These are phyloP conservation scores for Cyprinodon tularosa DNA, from an alignment of 2,113 vertebrate genomes.

Conservation along the genomic window DNA sequence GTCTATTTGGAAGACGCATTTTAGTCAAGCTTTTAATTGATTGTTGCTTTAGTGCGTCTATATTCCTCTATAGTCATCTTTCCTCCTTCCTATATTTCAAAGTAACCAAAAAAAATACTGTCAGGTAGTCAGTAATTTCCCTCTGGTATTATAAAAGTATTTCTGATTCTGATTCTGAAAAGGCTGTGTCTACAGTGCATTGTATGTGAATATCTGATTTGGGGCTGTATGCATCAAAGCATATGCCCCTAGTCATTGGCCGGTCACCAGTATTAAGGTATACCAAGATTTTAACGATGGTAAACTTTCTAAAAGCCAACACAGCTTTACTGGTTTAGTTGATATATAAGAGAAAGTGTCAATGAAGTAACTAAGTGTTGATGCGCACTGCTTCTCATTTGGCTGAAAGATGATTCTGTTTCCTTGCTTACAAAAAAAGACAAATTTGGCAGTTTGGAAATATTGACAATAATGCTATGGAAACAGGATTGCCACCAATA, in stretches of 20 bases:
- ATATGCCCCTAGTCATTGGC: not conserved
- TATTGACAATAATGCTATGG: not conserved
- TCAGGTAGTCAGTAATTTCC: too few relatives aligned
- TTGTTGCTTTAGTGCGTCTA: not conserved
- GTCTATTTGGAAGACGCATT: not conserved
- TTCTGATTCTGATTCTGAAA: not conserved
- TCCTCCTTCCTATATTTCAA: not conserved
- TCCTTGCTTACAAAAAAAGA: not conserved
- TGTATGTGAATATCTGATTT: not conserved
- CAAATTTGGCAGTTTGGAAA: not conserved
- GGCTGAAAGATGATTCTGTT: not conserved
- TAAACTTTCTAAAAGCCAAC: not conserved
- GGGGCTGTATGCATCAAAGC: not conserved
- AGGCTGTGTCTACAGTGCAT: not conserved
- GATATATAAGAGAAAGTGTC: not conserved
- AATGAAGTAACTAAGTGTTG: not conserved
- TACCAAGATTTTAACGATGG: not conserved
- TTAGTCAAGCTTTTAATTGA: not conserved
- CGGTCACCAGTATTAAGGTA: not conserved
- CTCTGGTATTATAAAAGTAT: too few relatives aligned
- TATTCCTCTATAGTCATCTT: not conserved
- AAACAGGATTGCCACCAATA: not conserved
- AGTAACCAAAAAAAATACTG: not conserved
- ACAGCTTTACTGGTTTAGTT: not conserved
- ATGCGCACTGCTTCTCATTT: not conserved